phyloP scores from a whole-genome alignment of 2,888 invertebrate genomes.

The Mythimna ferrago region DNA sequence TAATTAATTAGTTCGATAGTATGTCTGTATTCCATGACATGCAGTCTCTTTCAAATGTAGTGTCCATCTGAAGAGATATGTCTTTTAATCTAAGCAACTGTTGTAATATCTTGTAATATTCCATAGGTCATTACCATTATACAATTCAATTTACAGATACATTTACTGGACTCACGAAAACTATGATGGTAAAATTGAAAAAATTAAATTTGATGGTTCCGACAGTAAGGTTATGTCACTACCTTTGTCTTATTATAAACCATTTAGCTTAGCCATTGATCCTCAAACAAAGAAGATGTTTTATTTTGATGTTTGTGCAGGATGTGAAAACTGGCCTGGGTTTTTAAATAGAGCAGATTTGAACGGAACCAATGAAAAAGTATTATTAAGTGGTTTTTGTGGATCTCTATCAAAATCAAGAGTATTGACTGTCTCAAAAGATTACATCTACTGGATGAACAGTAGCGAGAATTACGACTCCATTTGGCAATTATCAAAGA shows the following conservation, averaged over 20 bases:
- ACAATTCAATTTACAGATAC: slow-evolving; percentile 86
- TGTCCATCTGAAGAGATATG: too few relatives aligned
- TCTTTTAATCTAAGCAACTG: too few relatives aligned
- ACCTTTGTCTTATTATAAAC: slow-evolving; percentile 85
- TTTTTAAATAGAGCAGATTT: background rate
- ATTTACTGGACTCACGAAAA: slow-evolving; percentile 97
- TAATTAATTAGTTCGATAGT: too few relatives aligned
- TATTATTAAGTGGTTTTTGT: background rate
- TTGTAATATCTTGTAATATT: background rate
- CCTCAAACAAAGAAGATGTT: slow-evolving; percentile 92
- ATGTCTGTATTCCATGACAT: too few relatives aligned
- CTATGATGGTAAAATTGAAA: slow-evolving; percentile 90
- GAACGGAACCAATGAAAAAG: background rate
- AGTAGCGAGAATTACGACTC: background rate
- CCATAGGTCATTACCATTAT: background rate
- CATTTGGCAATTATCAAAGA: slow-evolving; percentile 2
- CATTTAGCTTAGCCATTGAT: slow-evolving; percentile 94
- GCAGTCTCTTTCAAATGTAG: too few relatives aligned
- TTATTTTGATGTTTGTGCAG: slow-evolving; percentile 92
- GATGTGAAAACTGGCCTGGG: background rate
- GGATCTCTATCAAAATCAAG: slow-evolving; percentile 85
- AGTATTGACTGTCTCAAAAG: slow-evolving; percentile 93
- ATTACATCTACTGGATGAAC: slow-evolving; percentile 96
- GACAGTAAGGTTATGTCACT: slow-evolving; percentile 90
- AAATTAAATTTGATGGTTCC: slow-evolving; percentile 93